Base-by-base conservation (phyloP, 37 sponge, comb jelly and placozoan genomes). In the Chondrilla cf. caribensis region DNA sequence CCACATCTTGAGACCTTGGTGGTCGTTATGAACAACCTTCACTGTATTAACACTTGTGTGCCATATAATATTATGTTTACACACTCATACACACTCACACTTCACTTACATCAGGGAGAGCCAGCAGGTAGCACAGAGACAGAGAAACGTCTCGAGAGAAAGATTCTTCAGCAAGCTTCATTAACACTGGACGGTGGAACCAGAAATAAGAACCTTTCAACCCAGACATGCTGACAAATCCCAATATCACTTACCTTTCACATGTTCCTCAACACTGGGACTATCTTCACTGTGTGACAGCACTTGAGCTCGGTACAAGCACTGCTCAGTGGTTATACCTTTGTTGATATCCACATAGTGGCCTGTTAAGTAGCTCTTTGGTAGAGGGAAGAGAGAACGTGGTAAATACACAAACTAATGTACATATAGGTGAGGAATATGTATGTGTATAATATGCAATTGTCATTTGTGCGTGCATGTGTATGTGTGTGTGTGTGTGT, bases 61-160 rank as follows among this genome's bases (percentile, higher is more conserved):
- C n/a, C n/a, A n/a, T n/a, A 47, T 11, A 47, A 47, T 6, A 47
- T 47, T 47, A 47, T 47, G 51, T 47, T 6, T 11, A 47, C 51
- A 47, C 51, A 47, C 51, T 14, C 11, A 11, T 72, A 8, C 31
- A 28, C 31, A 28, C 26, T 18, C 65, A 6, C 26, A 11, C 54
- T 1, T 15, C 3, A 84, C 62, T 70, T 65, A 81, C 86, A 86
- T 85, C 54, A 37, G 60, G 76, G 0, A 86, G 70, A 17, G 91
- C 79, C 44, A 90, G 47, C 29, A 90, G 81, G 66, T 79, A 86
- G 43, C 66, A 51, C 18, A 90, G 54, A 3, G 62, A 40, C 47
- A 90, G 79, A 35, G 70, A 79, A 38, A 58, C 33, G 43, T 90
- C 87, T 2, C 4, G 35, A 2, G 38, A 19, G 36, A 75, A 31